Evolutionary conservation across 2,888 invertebrate genomes (phyloP), one percentile per base, ranked within the genome.

Genomic region (Ecdyonurus torrentis): DNA sequence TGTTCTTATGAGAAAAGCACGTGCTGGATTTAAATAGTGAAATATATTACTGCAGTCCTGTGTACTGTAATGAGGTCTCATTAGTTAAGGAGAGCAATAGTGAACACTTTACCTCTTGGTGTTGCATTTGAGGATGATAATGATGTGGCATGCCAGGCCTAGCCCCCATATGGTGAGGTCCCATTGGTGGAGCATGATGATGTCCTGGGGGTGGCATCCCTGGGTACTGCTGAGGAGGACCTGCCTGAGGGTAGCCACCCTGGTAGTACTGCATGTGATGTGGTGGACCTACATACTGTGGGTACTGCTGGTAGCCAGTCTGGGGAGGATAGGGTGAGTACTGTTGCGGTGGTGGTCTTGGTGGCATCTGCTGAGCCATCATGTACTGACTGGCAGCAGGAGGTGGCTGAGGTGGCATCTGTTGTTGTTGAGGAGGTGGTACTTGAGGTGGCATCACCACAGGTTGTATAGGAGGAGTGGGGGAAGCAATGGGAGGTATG

Each of bases 381-480:
- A 65, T 58, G 65, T 67, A 67, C 37, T 70, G 72, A 66, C 70
- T 71, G 53, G 65, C 58, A 19, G 65, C 62, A 53, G 61, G 66
- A 24, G 63, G 55, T 52, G 64, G 53, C 2, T 62, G 64, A 18
- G 60, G 62, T 59, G 63, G 63, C 15, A 58, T 25, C 59, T 58
- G 62, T 58, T 63, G 64, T 24, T 64, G 67, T 23, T 63, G 62
- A 64, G 68, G 64, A 58, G 63, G 66, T 53, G 64, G 59, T 52
- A 25, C 23, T 22, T 55, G 59, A 53, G 65, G 25, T 61, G 63
- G 19, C 52, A 60, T n/a, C 61, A 64, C 1, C 66, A 67, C 5
- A 66, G 67, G 55, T 70, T 70, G n/a, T n/a, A n/a, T 18, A 70
- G 69, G 1, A 71, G 71, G 52, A 71, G 71, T 60, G 73, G 72